phyloP scores from a whole-genome alignment of 1,140 invertebrate genomes.

The Trachelipus rathkii region DNA sequence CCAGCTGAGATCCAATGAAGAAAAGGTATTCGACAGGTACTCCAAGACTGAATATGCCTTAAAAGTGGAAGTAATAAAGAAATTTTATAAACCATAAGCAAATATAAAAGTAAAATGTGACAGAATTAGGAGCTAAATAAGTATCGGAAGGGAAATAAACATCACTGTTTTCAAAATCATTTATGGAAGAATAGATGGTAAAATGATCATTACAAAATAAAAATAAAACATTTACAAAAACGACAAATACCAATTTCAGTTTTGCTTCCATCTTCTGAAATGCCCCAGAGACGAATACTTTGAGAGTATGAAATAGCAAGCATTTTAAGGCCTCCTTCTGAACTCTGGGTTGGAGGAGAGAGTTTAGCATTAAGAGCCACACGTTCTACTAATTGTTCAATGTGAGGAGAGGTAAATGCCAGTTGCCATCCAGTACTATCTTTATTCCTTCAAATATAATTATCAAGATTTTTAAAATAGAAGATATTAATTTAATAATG shows the following conservation, averaged over 20 bases:
- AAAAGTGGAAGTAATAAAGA: background rate
- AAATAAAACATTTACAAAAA: background rate
- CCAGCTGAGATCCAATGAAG: conserved; percentile 94
- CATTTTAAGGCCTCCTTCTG: conserved; percentile 67
- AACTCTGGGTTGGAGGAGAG: conserved; percentile 54
- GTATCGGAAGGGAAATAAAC: too few relatives aligned
- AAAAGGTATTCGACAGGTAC: conserved; percentile 92
- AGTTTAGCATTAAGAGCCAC: conserved; percentile 94
- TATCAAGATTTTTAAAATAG: too few relatives aligned
- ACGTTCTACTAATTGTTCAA: conserved; percentile 82
- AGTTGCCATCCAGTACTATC: conserved; percentile 94
- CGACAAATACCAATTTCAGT: conserved; percentile 66
- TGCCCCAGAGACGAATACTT: conserved; percentile 82
- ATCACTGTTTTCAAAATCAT: too few relatives aligned
- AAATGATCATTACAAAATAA: background rate
- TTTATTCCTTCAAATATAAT: conserved; percentile 64
- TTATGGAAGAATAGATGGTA: too few relatives aligned
- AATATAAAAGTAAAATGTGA: too few relatives aligned
- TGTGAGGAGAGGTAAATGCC: conserved; percentile 86
- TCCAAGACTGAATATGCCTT: conserved; percentile 80
- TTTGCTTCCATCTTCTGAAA: conserved; percentile 72
- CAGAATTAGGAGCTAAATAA: too few relatives aligned
- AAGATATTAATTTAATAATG: too few relatives aligned
- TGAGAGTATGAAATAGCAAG: conserved; percentile 79
- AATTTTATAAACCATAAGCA: background rate